Base-by-base conservation (phyloP, 2,113 vertebrate species). In the Stercorarius parasiticus region DNA sequence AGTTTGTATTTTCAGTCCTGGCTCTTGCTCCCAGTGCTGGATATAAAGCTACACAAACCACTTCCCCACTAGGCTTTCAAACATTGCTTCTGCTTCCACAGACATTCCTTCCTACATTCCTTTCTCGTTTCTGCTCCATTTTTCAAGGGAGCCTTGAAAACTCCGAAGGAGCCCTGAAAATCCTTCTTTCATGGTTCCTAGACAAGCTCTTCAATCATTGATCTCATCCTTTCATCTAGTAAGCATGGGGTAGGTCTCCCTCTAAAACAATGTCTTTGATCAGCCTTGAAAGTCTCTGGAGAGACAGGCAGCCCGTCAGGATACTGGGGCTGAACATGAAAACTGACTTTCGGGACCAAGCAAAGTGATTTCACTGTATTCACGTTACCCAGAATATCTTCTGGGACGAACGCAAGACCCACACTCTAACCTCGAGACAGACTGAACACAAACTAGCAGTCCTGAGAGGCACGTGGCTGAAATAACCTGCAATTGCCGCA, bases 241-340 rank as follows among this genome's bases (percentile, higher is more conserved):
- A 78, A 76, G 77, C 66, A 74, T 0, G 12, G 38, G 55, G 47
- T 34, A 93, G 84, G 47, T 55, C 43, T 95, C 67, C 66, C 77
- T 88, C 79, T 90, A 82, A 93, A 92, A 78, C 86, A 81, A 61
- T 38, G 21, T 30, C 45, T 94, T 96, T 96, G 73, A 96, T 96
- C 84, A 95, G 64, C 27, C 71, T 74, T 67, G 64, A 90, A 95
- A 79, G 67, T 43, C 47, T 85, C 72, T 93, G 61, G 59, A 85
- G 69, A 70, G 77, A 42, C 55, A 87, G 55, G 32, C 15, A 72
- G 70, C 61, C 70, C 69, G 65, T 29, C 69, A 87, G 61, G 50
- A 77, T 29, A 71, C 61, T 11, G 25, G 38, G 62, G 53, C 56
- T 94, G 62, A 78, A 85, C 42, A 26, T 3, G 69, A 82, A 86